A percentile compares a stretch with the other conserved stretches of the same genome.
phyloP scores from a whole-genome alignment of 1,140 invertebrate genomes.

The Saccostrea cuccullata region DNA sequence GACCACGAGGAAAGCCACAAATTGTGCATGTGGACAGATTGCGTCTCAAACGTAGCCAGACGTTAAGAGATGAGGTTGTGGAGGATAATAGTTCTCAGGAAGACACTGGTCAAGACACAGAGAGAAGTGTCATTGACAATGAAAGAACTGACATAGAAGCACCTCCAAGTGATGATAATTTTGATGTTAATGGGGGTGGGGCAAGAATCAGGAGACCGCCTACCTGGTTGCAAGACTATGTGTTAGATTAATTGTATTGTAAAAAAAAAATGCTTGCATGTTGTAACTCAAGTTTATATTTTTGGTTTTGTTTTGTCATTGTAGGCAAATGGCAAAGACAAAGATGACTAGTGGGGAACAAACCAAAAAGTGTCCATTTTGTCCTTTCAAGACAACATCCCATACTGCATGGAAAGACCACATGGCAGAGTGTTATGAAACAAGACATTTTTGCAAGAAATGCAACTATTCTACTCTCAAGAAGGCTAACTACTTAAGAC shows the following conservation, averaged over 20 bases:
- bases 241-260: neutral
- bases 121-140: neutral
- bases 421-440: too few relatives aligned
- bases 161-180: neutral
- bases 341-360: too few relatives aligned
- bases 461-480: too few relatives aligned
- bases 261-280: too few relatives aligned
- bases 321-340: too few relatives aligned
- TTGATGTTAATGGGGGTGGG: neutral
- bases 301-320: too few relatives aligned
- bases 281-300: too few relatives aligned
- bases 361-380: too few relatives aligned
- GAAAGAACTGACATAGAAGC: neutral
- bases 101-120: neutral
- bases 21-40: constrained; percentile 24
- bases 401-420: too few relatives aligned
- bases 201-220: neutral
- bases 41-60: neutral
- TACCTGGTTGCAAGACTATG: neutral
- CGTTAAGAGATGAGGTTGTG: neutral
- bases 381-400: too few relatives aligned
- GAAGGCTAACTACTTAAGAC: too few relatives aligned
- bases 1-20: neutral
- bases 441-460: too few relatives aligned
- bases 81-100: neutral